Evolutionary conservation across 2,888 invertebrate genomes (phyloP), one percentile per base, ranked within the genome.

Genomic region (Volucella bombylans): DNA sequence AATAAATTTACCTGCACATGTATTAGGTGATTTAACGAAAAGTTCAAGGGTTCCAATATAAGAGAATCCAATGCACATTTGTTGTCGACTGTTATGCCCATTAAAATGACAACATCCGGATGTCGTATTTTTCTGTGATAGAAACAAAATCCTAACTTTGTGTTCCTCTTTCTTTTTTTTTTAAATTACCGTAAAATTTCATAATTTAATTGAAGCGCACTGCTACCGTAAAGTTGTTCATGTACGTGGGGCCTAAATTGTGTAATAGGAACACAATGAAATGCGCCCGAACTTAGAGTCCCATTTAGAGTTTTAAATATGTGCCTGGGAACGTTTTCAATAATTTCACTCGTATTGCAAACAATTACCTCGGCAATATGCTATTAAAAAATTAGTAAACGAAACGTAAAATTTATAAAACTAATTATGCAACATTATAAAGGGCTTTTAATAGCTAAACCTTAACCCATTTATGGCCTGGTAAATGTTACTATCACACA

Each of bases 51-150:
- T 15, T 85, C 85, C 15, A 85, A 57, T 38, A 85, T 81, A 15
- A 85, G 52, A 1, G 85, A 81, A 59, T 85, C 81, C 41, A 85
- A 43, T 18, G 62, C 15, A 14, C 77, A 77, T n/a, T 72, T 81
- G 18, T 85, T 85, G 38, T 85, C 81, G 6, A 85, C 81, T 10
- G 81, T 77, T 59, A 85, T 72, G 10, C 81, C 85, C 85, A 85
- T 85, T 15, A 85, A 64, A 8, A 85, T 62, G 9, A 72, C 76
- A n/a, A 85, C 68, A 43, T 81, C 76, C n/a, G 85, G 80, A 11
- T 85, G 85, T 0, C 85, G 71, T 12, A 85, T 85, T 85, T 85
- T 85, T 2, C 85, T 85, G 55, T 2, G 15, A 10, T 31, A 23
- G 31, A 31, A 31, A 31, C 4, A 31, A 31, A 31, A 31, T 31